phyloP scores from a whole-genome alignment of 2,888 invertebrate species.

The Ormyrus nitidulus region DNA sequence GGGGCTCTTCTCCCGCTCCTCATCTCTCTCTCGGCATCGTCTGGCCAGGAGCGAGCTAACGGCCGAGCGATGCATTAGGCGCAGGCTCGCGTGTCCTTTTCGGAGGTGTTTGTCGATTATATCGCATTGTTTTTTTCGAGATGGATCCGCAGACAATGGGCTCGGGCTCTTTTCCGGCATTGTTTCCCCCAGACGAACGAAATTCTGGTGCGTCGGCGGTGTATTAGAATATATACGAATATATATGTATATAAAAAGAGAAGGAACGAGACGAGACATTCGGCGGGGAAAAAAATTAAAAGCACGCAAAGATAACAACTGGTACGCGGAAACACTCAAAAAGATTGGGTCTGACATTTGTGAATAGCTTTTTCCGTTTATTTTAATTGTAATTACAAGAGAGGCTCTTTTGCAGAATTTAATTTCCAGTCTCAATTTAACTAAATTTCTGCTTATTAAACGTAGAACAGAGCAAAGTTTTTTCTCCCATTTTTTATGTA shows the following conservation, averaged over 20 bases:
- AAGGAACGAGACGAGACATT: neutral
- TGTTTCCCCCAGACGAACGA: conserved; percentile 37
- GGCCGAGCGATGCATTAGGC: neutral
- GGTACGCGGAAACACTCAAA: conserved; percentile 14
- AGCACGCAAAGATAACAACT: conserved; percentile 15
- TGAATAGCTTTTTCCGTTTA: conserved; percentile 21
- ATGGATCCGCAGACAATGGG: conserved; percentile 28
- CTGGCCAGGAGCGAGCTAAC: too few species aligned
- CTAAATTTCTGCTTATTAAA: neutral
- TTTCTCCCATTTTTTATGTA: neutral
- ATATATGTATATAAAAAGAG: too few species aligned
- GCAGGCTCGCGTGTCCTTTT: conserved; percentile 16
- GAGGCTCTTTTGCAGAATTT: neutral
- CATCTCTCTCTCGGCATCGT: too few species aligned
- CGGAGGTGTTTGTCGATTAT: conserved; percentile 46
- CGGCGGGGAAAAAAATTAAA: conserved; percentile 10
- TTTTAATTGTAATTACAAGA: conserved; percentile 28
- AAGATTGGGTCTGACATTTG: conserved; percentile 22
- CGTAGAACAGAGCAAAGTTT: neutral
- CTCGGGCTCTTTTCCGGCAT: conserved; percentile 45
- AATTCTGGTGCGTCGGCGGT: neutral
- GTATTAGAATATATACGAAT: neutral
- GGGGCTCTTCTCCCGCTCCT: neutral
- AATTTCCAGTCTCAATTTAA: conserved; percentile 3
- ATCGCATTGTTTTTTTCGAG: conserved; percentile 37